Base-by-base conservation (phyloP, 2,888 invertebrate species). In the Orchestes rusci region DNA sequence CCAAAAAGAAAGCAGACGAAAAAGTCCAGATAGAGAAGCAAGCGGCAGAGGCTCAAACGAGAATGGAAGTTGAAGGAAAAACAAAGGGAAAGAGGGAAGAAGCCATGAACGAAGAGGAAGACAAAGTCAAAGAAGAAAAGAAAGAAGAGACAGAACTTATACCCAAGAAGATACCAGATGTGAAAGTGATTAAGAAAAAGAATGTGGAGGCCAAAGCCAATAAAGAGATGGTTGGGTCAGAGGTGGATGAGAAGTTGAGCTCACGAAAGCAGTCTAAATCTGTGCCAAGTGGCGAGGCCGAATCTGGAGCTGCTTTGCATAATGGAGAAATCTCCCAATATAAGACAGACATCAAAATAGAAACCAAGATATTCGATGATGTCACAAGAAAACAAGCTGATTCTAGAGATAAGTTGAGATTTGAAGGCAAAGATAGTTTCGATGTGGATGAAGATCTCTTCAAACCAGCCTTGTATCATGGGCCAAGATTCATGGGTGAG, bases 401-500 rank as follows among this genome's bases (percentile, higher is more conserved):
- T n/a, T n/a, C n/a, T n/a, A n/a, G n/a, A n/a, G n/a, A n/a, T n/a
- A n/a, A n/a, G n/a, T n/a, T n/a, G n/a, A n/a, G n/a, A n/a, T n/a
- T n/a, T n/a, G n/a, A 49, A 16, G 57, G 56, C 16, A 53, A 48
- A 49, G 45, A 50, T 10, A 31, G 16, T n/a, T 52, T 52, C 39
- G 50, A 51, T 31, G 39, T 51, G 4, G 36, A 45, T 10, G 43
- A 44, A n/a, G 51, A 59, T 43, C 17, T 60, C 7, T 59, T 56
- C 42, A 62, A 59, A 54, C 64, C 64, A 13, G 55, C 58, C 4
- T 45, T 53, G 3, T 62, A 63, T 40, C 61, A 59, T 38, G 67
- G 70, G 15, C 63, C 66, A 8, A 69, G 77, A 32, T 79, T 80
- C 60, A 67, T 73, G 15, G 50, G 50, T 43, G 39, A 13, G 37